Evolutionary conservation across 2,797 vertebrate species (phyloP).

Genomic region (Lagocephalus sceleratus): DNA sequence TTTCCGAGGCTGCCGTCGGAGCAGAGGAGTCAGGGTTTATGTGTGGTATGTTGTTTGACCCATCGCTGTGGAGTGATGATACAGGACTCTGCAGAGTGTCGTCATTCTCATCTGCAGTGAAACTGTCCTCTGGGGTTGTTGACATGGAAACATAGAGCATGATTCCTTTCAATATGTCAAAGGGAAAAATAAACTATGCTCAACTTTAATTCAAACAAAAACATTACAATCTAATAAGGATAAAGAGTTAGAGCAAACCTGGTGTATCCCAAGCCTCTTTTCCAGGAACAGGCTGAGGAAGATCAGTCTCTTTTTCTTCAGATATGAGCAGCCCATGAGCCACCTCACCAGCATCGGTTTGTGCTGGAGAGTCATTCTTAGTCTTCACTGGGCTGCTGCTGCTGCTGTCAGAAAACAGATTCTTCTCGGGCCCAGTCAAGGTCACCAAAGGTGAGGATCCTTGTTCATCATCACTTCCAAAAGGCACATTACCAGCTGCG

Average conservation of each 20-base stretch:
- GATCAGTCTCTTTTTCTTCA: conserved; percentile 39
- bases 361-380: conserved; percentile 40
- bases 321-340: conserved; percentile 36
- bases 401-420: conserved; percentile 27
- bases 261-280: conserved; percentile 43
- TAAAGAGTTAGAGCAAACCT: conserved; percentile 59
- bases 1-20: conserved; percentile 29
- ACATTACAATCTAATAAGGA: conserved; percentile 6
- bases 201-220: conserved; percentile 7
- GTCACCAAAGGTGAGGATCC: conserved; percentile 58
- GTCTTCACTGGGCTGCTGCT: conserved; percentile 25
- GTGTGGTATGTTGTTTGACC: conserved; percentile 23
- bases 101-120: conserved; percentile 13
- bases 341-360: conserved; percentile 21
- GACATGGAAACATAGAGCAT: conserved; percentile 25
- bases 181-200: background rate
- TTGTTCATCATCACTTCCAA: conserved; percentile 57
- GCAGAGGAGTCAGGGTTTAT: conserved; percentile 18
- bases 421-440: conserved; percentile 62
- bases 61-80: conserved; percentile 30
- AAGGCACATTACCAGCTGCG: conserved; percentile 45
- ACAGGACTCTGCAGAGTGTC: conserved; percentile 29
- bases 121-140: conserved; percentile 28
- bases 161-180: conserved; percentile 9
- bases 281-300: conserved; percentile 46